A percentile compares a stretch with the other conserved stretches of the same genome.
These are phyloP conservation scores for Mesochorus sp. DNA, from an alignment of 2,888 invertebrate species.

Conservation along the genomic window DNA sequence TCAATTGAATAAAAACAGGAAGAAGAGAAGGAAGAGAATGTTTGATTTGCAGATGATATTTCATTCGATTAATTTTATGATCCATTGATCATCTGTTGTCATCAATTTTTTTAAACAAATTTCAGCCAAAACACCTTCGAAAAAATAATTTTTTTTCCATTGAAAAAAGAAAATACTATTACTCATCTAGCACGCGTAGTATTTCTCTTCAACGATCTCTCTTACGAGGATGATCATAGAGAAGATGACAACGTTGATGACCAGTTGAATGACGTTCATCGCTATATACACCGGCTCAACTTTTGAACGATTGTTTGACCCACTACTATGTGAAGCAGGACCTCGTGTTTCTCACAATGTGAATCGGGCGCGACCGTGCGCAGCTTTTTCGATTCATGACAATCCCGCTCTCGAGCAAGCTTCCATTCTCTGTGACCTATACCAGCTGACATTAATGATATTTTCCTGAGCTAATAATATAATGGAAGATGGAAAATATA, in stretches of 20 bases:
- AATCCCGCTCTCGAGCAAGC: not conserved
- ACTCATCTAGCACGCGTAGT: no score
- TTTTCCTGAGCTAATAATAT: conserved; percentile 9
- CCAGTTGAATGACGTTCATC: conserved; percentile 15
- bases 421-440: not conserved
- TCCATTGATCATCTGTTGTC: no score
- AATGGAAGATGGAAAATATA: conserved; percentile 21
- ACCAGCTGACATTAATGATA: not conserved
- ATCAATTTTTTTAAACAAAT: no score
- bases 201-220: no score
- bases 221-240: not conserved
- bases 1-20: no score
- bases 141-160: no score
- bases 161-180: no score
- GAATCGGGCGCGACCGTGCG: not conserved
- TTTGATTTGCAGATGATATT: no score
- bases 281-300: not conserved
- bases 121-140: no score
- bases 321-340: not conserved
- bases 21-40: no score
- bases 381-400: conserved; percentile 15
- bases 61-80: no score
- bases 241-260: not conserved
- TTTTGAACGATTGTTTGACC: conserved; percentile 27
- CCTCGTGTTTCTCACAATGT: conserved; percentile 44